Percentiles rank a stretch among this genome's conserved stretches.
phyloP scores from a whole-genome alignment of 2,113 vertebrate species.

The Callipepla squamata region DNA sequence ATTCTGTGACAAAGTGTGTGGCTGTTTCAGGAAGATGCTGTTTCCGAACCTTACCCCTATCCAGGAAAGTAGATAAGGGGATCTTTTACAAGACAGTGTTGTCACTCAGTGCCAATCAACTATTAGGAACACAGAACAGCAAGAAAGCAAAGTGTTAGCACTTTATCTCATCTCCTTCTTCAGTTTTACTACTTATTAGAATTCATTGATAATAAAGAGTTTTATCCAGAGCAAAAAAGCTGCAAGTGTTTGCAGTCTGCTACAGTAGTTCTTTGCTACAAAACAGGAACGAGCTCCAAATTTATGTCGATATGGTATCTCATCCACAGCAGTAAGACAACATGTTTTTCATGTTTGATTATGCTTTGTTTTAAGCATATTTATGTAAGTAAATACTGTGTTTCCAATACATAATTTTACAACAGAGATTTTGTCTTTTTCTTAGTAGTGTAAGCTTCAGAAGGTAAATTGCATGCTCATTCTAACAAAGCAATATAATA shows the following conservation, averaged over 20 bases:
- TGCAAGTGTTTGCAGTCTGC: not conserved
- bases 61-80: not conserved
- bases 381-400: not conserved
- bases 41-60: not conserved
- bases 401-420: not conserved
- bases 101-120: not conserved
- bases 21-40: not conserved
- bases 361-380: not conserved
- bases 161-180: not conserved
- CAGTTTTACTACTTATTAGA: not conserved
- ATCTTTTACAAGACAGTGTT: conserved; percentile 26
- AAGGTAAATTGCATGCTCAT: not conserved
- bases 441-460: not conserved
- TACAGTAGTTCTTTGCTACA: not conserved
- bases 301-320: not conserved
- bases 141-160: not conserved
- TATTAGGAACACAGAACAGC: not conserved
- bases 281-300: not conserved
- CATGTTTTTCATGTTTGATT: not conserved
- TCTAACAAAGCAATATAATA: conserved; percentile 33
- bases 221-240: not conserved
- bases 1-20: not conserved
- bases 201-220: not conserved
- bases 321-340: not conserved
- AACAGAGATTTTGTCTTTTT: not conserved